A percentile compares a stretch with the other conserved stretches of the same genome.
phyloP scores from a whole-genome alignment of 2,113 vertebrate species.

The Leucopternis melanops region DNA sequence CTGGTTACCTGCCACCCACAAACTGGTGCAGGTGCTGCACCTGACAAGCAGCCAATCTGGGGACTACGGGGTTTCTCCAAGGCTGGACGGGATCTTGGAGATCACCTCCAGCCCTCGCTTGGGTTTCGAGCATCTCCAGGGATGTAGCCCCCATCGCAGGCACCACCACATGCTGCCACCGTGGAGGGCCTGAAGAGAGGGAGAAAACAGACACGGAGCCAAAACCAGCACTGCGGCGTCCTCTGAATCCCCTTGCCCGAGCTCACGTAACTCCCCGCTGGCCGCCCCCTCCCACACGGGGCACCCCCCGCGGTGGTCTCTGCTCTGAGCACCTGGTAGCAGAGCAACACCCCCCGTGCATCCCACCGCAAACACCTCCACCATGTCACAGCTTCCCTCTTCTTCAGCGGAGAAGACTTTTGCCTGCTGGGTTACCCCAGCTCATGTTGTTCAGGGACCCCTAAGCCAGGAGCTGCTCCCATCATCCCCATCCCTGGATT shows the following conservation, averaged over 20 bases:
- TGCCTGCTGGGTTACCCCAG: neutral
- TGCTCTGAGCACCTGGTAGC: neutral
- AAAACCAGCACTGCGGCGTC: neutral
- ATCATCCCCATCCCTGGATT: neutral
- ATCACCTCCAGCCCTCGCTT: neutral
- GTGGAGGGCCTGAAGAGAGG: neutral
- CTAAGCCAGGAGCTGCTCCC: neutral
- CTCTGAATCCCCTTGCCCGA: neutral
- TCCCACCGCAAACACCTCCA: neutral
- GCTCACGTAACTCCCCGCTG: rapidly evolving
- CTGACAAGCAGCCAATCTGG: neutral
- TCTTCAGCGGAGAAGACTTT: neutral
- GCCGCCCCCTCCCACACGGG: neutral
- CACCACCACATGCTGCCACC: neutral
- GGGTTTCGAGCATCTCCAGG: neutral
- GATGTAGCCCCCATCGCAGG: neutral
- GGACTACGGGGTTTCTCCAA: neutral
- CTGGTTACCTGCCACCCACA: neutral
- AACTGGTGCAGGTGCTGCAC: neutral
- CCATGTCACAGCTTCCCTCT: neutral
- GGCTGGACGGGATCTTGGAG: neutral
- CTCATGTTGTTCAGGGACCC: neutral
- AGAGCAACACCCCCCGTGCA: neutral
- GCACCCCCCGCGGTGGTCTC: neutral
- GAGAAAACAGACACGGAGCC: neutral